phyloP scores from a whole-genome alignment of 2,797 vertebrate genomes.

The Sylvilagus floridanus region DNA sequence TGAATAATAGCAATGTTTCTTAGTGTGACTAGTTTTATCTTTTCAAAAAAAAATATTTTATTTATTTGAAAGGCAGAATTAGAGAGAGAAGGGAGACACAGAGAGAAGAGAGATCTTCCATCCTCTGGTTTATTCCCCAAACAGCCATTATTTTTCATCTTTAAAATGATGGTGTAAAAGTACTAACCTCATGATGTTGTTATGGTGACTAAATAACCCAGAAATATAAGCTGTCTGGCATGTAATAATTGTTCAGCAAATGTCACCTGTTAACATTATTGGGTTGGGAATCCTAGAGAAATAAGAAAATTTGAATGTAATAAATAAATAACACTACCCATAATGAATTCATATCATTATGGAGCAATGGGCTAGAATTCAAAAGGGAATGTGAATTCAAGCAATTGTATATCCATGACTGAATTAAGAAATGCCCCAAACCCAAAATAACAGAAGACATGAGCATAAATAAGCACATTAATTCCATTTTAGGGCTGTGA shows the following conservation, averaged over 20 bases:
- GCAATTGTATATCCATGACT: conserved; percentile 69
- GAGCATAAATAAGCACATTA: conserved; percentile 76
- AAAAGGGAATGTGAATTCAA: conserved; percentile 56
- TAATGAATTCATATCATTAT: neutral
- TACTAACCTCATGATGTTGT: neutral
- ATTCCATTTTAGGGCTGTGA: conserved; percentile 73
- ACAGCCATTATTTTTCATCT: neutral
- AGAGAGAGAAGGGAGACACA: too few relatives aligned
- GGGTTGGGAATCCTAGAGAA: neutral
- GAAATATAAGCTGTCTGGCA: neutral
- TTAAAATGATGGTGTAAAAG: neutral
- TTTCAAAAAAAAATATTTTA: neutral
- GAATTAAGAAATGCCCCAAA: conserved; percentile 73
- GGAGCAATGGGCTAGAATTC: conserved; percentile 13
- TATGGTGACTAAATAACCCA: conserved; percentile 26
- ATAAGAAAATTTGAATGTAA: conserved; percentile 24
- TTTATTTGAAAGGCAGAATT: too few relatives aligned
- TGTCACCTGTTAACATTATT: neutral
- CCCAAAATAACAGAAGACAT: conserved; percentile 67
- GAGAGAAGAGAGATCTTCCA: too few relatives aligned
- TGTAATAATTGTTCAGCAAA: neutral
- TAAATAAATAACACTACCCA: neutral
- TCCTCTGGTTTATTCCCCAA: too few relatives aligned
- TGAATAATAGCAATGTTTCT: neutral
- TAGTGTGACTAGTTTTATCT: neutral